Conservation (phyloP, 2,888 invertebrate species). For the Amphipyra berbera region DNA sequence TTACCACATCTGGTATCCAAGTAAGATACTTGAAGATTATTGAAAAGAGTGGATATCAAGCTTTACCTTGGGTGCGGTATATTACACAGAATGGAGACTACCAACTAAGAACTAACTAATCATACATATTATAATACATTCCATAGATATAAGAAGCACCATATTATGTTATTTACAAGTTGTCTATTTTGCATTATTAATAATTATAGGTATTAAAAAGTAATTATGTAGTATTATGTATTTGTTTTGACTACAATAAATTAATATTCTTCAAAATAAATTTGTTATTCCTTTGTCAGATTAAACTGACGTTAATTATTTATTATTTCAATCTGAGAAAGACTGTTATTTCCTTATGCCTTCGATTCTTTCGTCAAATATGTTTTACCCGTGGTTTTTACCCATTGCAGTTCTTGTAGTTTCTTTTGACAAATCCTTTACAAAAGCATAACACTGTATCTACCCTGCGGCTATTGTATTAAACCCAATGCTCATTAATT, state of each 20-base stretch:
- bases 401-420: no score
- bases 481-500: no score
- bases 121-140: constrained; percentile 63
- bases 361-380: no score
- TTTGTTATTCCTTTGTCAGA: neutral
- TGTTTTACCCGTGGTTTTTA: no score
- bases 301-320: no score
- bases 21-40: constrained; percentile 99
- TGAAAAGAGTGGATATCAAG: constrained; percentile 99
- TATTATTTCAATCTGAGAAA: no score
- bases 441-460: no score
- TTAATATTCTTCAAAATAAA: constrained; percentile 66
- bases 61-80: constrained; percentile 99
- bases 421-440: no score
- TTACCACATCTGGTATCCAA: constrained; percentile 99
- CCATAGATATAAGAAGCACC: constrained; percentile 64
- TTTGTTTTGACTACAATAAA: constrained; percentile 76
- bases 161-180: constrained; percentile 70
- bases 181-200: constrained; percentile 68
- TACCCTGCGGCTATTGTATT: no score
- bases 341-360: no score
- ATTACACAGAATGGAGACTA: constrained; percentile 99
- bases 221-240: constrained; percentile 75
- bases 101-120: constrained; percentile 97
- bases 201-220: constrained; percentile 69